Evolutionary conservation across 2,113 vertebrate species (phyloP), one percentile per base, ranked within the genome.

Genomic region (Blennius ocellaris): DNA sequence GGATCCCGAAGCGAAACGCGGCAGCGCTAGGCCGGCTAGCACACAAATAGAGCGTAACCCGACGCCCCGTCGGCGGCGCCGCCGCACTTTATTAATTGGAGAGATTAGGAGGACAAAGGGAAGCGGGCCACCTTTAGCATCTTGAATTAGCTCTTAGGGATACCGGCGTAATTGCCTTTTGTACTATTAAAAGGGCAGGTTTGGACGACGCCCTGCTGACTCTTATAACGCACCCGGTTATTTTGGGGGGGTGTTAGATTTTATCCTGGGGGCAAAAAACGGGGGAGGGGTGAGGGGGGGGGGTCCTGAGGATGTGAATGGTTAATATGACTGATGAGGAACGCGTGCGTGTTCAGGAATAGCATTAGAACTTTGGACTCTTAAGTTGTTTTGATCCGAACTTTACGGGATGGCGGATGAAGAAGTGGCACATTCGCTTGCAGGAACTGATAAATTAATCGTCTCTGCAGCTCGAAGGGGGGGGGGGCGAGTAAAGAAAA

Each of bases 191-290:
- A 87, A 80, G 89, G 55, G 51, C 64, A 52, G 48, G 67, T 85
- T 85, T 85, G 77, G 80, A 80, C 55, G 73, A 71, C 68, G 85
- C 80, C 78, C 52, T 59, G 69, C 73, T 79, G 80, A 89, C 87
- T 85, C 74, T 88, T 84, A 86, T 88, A 89, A 84, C 84, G 76
- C 75, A 55, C 64, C 53, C 21, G 80, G 82, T 87, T 93, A 90
- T 92, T 92, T 92, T 83, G 39, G 81, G 81, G 81, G 81, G 84
- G 87, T 87, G 88, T 86, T 74, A 85, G 84, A 89, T 88, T 89
- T 86, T 83, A 87, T 86, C 49, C 82, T 8, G 58, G 60, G 72
- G 77, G 65, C 52, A 69, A 61, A 69, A 61, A 30, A 43, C 15
- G 6, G 14, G 12, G 12, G 30, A 48, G 64, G 69, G 55, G 63